Evolutionary conservation across 2,113 vertebrate species (phyloP).

Genomic region (Hippocampus comes): DNA sequence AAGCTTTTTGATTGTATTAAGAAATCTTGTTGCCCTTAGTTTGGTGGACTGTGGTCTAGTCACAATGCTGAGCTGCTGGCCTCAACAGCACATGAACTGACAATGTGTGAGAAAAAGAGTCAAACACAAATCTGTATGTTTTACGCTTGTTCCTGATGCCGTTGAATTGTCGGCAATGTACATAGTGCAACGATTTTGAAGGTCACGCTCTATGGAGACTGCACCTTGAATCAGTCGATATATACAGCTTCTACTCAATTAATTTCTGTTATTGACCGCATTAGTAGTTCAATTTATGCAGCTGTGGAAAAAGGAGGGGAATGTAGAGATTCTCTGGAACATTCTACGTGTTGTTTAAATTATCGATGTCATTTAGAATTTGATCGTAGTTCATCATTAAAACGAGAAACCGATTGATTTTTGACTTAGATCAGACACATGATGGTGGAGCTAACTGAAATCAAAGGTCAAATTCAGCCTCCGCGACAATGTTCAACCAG

Average conservation of each 20-base stretch:
- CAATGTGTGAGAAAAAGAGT: not conserved
- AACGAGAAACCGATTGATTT: too few species aligned
- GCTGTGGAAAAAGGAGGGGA: not conserved
- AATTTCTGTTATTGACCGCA: not conserved
- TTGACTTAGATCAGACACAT: not conserved
- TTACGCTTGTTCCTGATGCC: not conserved
- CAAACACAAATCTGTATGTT: not conserved
- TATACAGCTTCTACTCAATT: not conserved
- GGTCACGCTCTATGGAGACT: not conserved
- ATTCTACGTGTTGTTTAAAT: not conserved
- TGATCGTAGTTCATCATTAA: too few species aligned
- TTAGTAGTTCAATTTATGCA: not conserved
- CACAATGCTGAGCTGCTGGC: conserved; percentile 4
- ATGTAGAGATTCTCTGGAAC: not conserved
- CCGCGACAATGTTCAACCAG: not conserved
- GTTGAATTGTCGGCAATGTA: not conserved
- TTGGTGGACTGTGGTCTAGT: not conserved
- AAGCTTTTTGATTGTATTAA: conserved; percentile 14
- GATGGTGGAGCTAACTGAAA: not conserved
- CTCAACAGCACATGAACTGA: not conserved
- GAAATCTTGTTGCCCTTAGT: conserved; percentile 21
- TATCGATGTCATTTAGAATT: too few species aligned
- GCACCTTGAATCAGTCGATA: conserved; percentile 4
- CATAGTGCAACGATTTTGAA: not conserved
- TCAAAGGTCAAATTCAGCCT: not conserved